Conservation (phyloP, 1,140 invertebrate genomes). For the Lineus longissimus region DNA sequence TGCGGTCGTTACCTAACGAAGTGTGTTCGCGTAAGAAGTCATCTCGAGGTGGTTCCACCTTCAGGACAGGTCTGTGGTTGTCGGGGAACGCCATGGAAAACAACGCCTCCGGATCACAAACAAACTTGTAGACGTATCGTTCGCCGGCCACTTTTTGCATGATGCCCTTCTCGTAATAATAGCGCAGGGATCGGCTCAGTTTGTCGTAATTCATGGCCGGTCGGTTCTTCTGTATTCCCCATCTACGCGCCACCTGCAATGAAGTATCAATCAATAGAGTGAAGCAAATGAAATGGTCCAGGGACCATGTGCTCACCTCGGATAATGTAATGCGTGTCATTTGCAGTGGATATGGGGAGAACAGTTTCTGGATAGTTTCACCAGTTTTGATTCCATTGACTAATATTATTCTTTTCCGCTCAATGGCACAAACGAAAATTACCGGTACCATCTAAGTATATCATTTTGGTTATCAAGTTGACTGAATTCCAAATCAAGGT, state of each 20-base stretch:
- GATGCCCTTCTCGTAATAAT: slow-evolving; percentile 92
- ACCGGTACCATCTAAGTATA: too few species aligned
- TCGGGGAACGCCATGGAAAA: slow-evolving; percentile 75
- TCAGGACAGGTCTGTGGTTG: slow-evolving; percentile 44
- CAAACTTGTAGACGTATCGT: slow-evolving; percentile 93
- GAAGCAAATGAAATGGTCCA: too few species aligned
- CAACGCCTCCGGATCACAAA: slow-evolving; percentile 87
- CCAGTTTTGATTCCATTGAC: too few species aligned
- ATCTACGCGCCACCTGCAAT: slow-evolving; percentile 56
- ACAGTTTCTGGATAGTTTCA: too few species aligned
- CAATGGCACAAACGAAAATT: too few species aligned
- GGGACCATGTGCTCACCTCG: too few species aligned
- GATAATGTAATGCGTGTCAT: too few species aligned
- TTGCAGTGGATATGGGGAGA: too few species aligned
- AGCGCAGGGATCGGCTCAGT: slow-evolving; percentile 82
- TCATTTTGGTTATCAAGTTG: too few species aligned
- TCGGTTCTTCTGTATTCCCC: slow-evolving; percentile 66
- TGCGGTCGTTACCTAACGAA: background rate
- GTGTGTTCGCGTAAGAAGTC: background rate
- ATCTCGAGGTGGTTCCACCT: slow-evolving; percentile 22
- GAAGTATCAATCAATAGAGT: too few species aligned
- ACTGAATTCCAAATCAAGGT: too few species aligned
- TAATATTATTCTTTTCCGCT: too few species aligned
- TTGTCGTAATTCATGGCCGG: slow-evolving; percentile 98
- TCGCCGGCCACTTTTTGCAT: slow-evolving; percentile 71